Percentiles rank a stretch among this genome's conserved stretches.
These are phyloP conservation scores for Phyllotreta striolata DNA, from an alignment of 2,888 invertebrate species.

Conservation along the genomic window DNA sequence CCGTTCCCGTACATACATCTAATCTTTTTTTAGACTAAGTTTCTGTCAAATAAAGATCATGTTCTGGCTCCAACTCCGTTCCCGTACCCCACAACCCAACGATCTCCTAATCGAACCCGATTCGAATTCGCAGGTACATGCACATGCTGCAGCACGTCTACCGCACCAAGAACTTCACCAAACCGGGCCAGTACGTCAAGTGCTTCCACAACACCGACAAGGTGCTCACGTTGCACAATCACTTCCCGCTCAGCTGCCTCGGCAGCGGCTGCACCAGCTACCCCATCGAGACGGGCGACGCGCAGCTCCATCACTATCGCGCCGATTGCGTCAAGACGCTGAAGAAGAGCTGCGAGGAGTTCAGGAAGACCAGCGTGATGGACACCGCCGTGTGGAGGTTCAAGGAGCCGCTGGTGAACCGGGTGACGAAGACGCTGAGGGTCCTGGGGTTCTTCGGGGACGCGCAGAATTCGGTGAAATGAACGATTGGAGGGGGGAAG, in stretches of 20 bases:
- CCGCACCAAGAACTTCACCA: conserved; percentile 88
- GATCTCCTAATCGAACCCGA: too few relatives aligned
- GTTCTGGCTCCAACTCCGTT: too few relatives aligned
- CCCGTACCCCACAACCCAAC: too few relatives aligned
- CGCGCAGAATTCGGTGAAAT: conserved; percentile 36
- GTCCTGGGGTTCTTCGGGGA: conserved; percentile 73
- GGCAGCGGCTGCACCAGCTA: conserved; percentile 84
- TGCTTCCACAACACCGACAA: conserved; percentile 93
- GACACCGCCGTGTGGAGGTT: conserved; percentile 91
- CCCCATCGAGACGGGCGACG: conserved; percentile 81
- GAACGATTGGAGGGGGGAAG: too few relatives aligned
- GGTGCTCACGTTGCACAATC: conserved; percentile 89
- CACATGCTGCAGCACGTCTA: conserved; percentile 95
- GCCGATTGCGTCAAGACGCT: conserved; percentile 90
- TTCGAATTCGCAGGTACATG: too few relatives aligned
- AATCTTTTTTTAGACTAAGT: too few relatives aligned
- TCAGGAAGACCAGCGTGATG: conserved; percentile 80
- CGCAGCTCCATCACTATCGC: conserved; percentile 92
- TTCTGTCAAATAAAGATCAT: too few relatives aligned
- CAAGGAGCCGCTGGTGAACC: conserved; percentile 76
- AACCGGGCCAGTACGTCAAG: conserved; percentile 92
- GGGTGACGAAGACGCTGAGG: conserved; percentile 75
- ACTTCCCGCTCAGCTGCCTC: conserved; percentile 88
- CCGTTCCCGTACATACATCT: too few relatives aligned
- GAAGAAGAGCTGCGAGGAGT: conserved; percentile 84